A percentile compares a stretch with the other conserved stretches of the same genome.
These are phyloP conservation scores for Mermis nigrescens DNA, from an alignment of 2,888 invertebrate genomes.

Conservation along the genomic window DNA sequence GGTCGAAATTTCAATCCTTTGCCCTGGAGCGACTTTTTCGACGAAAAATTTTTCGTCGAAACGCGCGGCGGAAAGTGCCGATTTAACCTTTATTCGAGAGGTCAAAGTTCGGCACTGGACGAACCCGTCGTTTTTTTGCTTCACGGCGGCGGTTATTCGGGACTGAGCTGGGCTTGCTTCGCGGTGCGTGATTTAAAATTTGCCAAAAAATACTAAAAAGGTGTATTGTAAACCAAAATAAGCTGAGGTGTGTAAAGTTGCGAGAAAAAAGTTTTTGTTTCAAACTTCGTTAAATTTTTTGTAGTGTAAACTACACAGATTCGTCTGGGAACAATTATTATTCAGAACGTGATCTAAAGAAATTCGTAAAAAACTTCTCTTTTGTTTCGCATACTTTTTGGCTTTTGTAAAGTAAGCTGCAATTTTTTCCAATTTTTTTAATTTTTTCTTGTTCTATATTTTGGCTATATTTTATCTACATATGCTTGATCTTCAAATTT, in stretches of 20 bases:
- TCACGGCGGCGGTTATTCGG: conserved; percentile 93
- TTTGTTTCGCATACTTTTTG: no score
- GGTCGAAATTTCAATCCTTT: conserved; percentile 22
- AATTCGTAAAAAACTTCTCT: no score
- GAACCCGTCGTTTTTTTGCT: conserved; percentile 64
- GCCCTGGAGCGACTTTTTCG: conserved; percentile 26
- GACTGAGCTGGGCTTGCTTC: conserved; percentile 79
- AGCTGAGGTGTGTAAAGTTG: conserved; percentile 11
- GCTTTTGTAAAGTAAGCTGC: neutral
- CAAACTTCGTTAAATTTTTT: no score
- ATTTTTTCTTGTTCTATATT: neutral
- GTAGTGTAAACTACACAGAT: no score
- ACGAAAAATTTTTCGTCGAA: conserved; percentile 17
- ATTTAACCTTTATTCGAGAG: conserved; percentile 25
- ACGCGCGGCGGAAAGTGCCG: no score
- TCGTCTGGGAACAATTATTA: conserved; percentile 9
- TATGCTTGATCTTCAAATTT: neutral
- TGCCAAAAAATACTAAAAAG: no score
- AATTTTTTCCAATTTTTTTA: neutral
- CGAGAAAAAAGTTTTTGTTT: no score
- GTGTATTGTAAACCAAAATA: no score
- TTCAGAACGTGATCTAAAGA: no score
- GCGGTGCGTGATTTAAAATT: conserved; percentile 33
- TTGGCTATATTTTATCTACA: neutral
- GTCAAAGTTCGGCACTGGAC: conserved; percentile 8